Evolutionary conservation across 2,888 invertebrate genomes (phyloP), one percentile per base, ranked within the genome.

Genomic region (Endomychus coccineus): DNA sequence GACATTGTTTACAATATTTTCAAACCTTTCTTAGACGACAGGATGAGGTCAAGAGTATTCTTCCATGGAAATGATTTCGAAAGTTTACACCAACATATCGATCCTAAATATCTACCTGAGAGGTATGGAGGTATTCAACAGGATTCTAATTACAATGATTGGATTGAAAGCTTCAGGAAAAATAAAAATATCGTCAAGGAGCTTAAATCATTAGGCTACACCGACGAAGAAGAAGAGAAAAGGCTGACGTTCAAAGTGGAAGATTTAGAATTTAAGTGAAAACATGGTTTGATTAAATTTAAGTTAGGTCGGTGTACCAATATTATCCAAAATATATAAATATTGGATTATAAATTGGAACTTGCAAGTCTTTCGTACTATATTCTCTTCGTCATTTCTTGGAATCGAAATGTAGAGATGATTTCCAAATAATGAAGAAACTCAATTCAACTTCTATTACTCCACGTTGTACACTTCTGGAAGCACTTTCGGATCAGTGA

Each of bases 1-100:
- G 85, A 84, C 60, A 77, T 81, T 44, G 77, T 83, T 32, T 85
- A 79, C 61, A 77, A 75, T 45, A 75, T 86, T 11, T 86, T 88
- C 62, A 85, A 83, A 51, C 86, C 87, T 0, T 68, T 88, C 14
- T 65, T 88, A 14, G 79, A 77, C 54, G 64, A 75, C 1, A 58
- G 70, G 16, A 86, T 85, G 83, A 71, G 72, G 7, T 72, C 78
- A 12, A 69, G 67, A 24, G 58, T 73, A 4, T 71, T 61, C 45
- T 80, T 83, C 63, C 88, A 88, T 59, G 85, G 86, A 0, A 70
- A 73, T 30, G 75, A 88, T 57, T 68, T 77, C 69, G 69, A 72
- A 14, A 83, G 83, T 1, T 68, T 88, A 1, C 87, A 87, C 55
- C 73, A 80, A 43, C 80, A 85, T 55, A 76, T 88, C 9, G 66